Evolutionary conservation across 2,113 vertebrate species (phyloP), one percentile per base, ranked within the genome.

Genomic region (Glareola pratincola): DNA sequence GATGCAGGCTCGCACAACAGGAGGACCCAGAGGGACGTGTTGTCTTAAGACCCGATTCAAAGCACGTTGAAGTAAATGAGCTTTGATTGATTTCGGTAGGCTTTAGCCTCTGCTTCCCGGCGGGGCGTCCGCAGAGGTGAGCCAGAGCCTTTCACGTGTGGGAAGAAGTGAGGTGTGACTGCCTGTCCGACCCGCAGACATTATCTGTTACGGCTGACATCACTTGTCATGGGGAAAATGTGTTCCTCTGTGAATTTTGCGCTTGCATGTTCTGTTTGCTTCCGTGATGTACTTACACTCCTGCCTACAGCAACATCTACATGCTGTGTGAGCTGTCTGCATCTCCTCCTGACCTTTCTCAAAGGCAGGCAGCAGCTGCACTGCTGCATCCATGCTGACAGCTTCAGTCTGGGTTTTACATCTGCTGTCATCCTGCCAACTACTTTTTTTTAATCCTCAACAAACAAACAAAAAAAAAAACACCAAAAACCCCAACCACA

Each of bases 271-370:
- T 93, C 89, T 83, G 27, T 64, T 92, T 20, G 15, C 50, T 79
- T 94, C 90, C 2, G 0, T 88, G 78, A 69, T 68, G 22, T 77
- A 45, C 53, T 86, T 63, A 56, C 19, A 20, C 17, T 72, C 51
- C 67, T 83, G 50, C 51, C 57, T 66, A 67, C 37, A 32, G 75
- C 63, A 97, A 23, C 68, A 91, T 68, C 85, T 53, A 77, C 47
- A 19, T 30, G 88, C 85, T 87, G 81, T 43, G 79, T 71, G 78
- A 95, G 81, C 69, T 85, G 36, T 81, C 90, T 90, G 87, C 60
- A 34, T 85, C 39, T 87, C 80, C 48, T 77, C 43, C 88, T 89
- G 94, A 96, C 92, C 76, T 96, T 96, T 96, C 39, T 60, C 78
- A 68, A 92, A 96, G 74, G 72, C 93, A 96, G 78, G 72, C 88